Evolutionary conservation across 2,113 vertebrate genomes (phyloP).

Genomic region (Sterrhoptilus dennistouni): DNA sequence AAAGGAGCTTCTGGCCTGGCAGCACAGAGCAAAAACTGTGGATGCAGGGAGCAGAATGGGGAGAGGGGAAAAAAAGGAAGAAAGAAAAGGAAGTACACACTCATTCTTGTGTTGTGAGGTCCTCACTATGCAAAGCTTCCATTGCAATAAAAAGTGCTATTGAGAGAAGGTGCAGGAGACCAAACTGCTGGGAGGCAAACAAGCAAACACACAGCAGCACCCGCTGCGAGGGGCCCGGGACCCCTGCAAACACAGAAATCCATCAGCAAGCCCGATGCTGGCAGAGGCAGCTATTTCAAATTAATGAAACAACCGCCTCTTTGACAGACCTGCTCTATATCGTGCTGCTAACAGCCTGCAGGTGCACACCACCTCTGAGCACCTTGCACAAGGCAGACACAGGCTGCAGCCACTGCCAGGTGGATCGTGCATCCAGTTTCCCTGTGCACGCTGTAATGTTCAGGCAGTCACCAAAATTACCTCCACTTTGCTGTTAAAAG

Average conservation of each 20-base stretch:
- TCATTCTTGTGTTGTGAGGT: background rate
- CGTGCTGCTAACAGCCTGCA: background rate
- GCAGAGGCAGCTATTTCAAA: background rate
- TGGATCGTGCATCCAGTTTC: rapidly evolving
- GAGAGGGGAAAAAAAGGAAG: background rate
- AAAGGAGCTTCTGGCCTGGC: constrained; percentile 30
- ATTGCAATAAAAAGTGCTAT: constrained; percentile 26
- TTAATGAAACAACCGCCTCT: background rate
- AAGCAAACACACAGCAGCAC: background rate
- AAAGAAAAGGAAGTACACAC: constrained; percentile 34
- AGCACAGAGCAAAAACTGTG: background rate
- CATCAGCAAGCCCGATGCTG: background rate
- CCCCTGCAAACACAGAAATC: background rate
- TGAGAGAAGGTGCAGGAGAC: constrained; percentile 25
- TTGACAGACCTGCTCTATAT: background rate
- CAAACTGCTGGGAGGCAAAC: background rate
- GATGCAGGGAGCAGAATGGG: background rate
- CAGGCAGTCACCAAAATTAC: background rate
- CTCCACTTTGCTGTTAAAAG: background rate
- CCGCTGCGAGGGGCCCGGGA: background rate
- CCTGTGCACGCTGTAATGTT: rapidly evolving
- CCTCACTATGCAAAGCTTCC: constrained; percentile 23
- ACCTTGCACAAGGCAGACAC: rapidly evolving
- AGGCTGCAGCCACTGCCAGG: background rate
- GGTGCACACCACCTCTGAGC: background rate